Base-by-base conservation (phyloP, 2,113 vertebrate species). In the Abramis brama region DNA sequence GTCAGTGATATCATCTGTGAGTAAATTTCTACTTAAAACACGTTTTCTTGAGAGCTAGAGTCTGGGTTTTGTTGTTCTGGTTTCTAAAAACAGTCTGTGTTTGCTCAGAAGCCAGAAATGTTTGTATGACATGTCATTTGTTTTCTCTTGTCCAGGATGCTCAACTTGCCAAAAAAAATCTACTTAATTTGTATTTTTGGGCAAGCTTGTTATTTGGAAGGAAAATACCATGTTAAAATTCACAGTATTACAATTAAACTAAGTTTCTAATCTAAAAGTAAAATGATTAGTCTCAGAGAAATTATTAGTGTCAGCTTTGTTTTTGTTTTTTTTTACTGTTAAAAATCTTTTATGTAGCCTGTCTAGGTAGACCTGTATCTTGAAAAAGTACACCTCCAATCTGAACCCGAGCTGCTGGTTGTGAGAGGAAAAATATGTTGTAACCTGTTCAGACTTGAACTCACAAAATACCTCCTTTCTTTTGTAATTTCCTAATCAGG, bases 381-480 rank as follows among this genome's bases (percentile, higher is more conserved):
- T 52, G 43, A 23, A 33, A 6, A 68, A 45, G 36, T 43, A 27
- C 43, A 23, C 5, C 4, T 30, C 23, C 6, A 2, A 9, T 33
- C 25, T 82, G 45, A 68, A 80, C 10, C 25, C 13, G 43, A 21
- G 5, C 62, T 30, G 45, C 60, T 68, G 62, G 25, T 45, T 82
- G 25, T 23, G 60, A 1, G 1, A n/a, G 30, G 4, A 68, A 64
- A 25, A 76, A 15, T 3, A 19, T 57, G 75, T n/a, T 30, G 11
- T 43, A 47, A 71, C 84, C 10, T 79, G 84, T 79, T 57, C 75
- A 80, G 47, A 71, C 84, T 10, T 59, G 76, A 79, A 64, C 25
- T 11, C 25, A 0, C 33, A n/a, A 15, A 59, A 80, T 47, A 19
- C 75, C 75, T 77, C 50, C n/a, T 21, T 76, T 52, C 39, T 76